A percentile compares a stretch with the other conserved stretches of the same genome.
Evolutionary conservation across 2,113 vertebrate species (phyloP).

Genomic region (Hypanus sabinus): DNA sequence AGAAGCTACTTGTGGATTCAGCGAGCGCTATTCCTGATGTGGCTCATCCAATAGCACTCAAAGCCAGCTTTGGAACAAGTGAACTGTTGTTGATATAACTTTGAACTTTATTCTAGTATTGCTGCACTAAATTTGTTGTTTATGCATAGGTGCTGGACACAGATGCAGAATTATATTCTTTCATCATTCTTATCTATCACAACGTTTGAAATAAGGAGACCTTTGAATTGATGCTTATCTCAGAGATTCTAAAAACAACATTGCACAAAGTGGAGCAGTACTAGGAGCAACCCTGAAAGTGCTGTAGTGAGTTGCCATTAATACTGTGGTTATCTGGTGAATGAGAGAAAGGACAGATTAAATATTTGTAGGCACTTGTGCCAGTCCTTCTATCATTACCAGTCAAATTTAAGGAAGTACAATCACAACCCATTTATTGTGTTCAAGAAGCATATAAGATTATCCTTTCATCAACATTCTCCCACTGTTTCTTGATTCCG

Average conservation of each 20-base stretch:
- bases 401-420: not conserved
- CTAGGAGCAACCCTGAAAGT: not conserved
- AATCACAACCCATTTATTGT: not conserved
- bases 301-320: not conserved
- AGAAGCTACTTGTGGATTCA: not conserved
- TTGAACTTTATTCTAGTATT: not conserved
- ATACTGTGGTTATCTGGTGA: not conserved
- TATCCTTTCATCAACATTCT: not conserved
- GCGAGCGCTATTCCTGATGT: not conserved
- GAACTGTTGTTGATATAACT: not conserved
- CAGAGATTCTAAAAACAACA: not conserved
- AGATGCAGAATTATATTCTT: not conserved
- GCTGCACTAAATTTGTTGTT: not conserved
- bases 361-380: not conserved
- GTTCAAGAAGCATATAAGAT: not conserved
- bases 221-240: not conserved
- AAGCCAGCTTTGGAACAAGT: not conserved
- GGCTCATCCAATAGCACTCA: not conserved
- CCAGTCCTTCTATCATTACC: not conserved
- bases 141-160: not conserved
- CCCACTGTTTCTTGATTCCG: not conserved
- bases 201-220: not conserved
- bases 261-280: not conserved
- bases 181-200: not conserved
- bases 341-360: not conserved